Evolutionary conservation across 2,113 vertebrate species (phyloP), one percentile per base, ranked within the genome.

Genomic region (Pterocles gutturalis): DNA sequence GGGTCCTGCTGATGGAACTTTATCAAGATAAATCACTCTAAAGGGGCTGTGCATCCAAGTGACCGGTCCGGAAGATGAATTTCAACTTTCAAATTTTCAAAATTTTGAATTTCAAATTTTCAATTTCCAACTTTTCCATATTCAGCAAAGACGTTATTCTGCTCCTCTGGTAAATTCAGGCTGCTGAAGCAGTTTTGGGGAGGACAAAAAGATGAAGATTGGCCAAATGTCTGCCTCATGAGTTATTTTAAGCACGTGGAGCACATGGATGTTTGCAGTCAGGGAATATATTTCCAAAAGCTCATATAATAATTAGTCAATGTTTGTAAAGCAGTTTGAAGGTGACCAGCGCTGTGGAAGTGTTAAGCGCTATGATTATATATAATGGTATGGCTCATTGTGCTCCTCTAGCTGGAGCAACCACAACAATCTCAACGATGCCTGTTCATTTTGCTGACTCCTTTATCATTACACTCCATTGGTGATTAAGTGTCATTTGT

Each of bases 401-500:
- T 97, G 29, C 75, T 96, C 81, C 84, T 91, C 71, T 6, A 25
- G 84, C 89, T 90, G 55, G 26, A 86, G 60, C 92, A 93, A 94
- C 83, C 88, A 94, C 89, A 97, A 95, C 95, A 95, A 83, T 61
- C 85, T 83, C 88, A 75, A 79, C 34, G 89, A 76, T 9, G 67
- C 85, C 87, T 83, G 87, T 93, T 97, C 93, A 96, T 96, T 97
- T 96, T 96, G 94, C 96, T 97, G 95, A 92, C 95, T 97, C 94
- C 89, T 97, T 96, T 91, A 95, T 97, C 96, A 95, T 97, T 96
- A 96, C 87, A 92, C 87, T 98, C 92, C 95, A 93, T 94, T 96
- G 95, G 77, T 96, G 94, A 97, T 97, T 96, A 93, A 96, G 92
- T 93, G 83, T 94, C 95, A 87, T 96, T 98, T 97, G 93, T 96